Evolutionary conservation across 2,113 vertebrate genomes (phyloP).

Genomic region (rat (Rattus norvegicus)): DNA sequence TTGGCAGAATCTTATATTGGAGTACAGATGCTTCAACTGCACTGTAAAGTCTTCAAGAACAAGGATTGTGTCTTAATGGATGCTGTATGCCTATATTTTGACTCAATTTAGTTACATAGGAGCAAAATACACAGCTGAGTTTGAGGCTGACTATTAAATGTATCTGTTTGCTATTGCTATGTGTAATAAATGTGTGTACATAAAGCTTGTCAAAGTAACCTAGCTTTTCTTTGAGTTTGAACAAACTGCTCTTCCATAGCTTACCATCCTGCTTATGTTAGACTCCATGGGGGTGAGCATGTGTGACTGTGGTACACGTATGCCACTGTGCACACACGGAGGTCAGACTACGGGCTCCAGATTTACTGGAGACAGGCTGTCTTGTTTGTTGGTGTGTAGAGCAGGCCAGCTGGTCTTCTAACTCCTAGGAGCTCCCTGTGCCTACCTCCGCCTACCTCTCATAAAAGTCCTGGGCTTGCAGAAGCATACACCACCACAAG

Average conservation of each 20-base stretch:
- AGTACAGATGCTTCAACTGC: not conserved
- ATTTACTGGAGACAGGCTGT: not conserved
- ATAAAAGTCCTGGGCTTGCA: not conserved
- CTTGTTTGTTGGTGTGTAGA: not conserved
- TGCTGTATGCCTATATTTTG: not conserved
- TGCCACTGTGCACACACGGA: too few relatives aligned
- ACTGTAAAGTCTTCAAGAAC: not conserved
- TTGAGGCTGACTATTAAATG: not conserved
- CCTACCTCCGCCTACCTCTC: not conserved
- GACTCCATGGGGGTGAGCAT: not conserved
- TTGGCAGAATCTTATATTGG: not conserved
- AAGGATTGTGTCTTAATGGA: not conserved
- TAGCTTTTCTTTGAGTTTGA: not conserved
- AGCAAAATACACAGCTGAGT: slow-evolving; percentile 26
- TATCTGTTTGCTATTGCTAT: not conserved
- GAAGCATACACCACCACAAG: not conserved
- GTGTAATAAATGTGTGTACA: not conserved
- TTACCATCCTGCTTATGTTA: not conserved
- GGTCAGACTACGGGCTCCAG: not conserved
- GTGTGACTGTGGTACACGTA: not conserved
- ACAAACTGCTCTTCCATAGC: not conserved
- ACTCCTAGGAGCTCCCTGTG: not conserved
- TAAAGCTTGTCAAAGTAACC: not conserved
- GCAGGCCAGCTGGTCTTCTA: not conserved
- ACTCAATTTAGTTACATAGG: not conserved